phyloP scores from a whole-genome alignment of 2,113 vertebrate genomes.

The Plectropomus leopardus region DNA sequence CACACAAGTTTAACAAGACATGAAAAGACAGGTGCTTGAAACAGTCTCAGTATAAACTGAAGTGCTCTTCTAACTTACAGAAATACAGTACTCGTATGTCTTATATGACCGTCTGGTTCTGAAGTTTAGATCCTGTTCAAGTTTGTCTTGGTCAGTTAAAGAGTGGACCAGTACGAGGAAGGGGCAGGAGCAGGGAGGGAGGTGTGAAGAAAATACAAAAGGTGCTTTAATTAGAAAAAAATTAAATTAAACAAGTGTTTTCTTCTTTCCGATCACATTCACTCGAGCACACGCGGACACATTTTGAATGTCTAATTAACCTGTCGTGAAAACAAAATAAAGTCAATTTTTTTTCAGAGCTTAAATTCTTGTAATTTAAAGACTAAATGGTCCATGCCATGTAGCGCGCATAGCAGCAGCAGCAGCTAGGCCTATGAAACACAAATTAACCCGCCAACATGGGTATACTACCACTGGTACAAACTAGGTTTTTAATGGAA shows the following conservation, averaged over 20 bases:
- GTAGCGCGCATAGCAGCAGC: conserved; percentile 33
- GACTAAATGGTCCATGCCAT: conserved; percentile 37
- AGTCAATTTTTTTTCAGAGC: conserved; percentile 30
- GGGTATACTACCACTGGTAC: conserved; percentile 31
- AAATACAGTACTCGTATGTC: conserved; percentile 36
- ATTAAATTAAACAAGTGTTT: conserved; percentile 49
- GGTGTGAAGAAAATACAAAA: conserved; percentile 46
- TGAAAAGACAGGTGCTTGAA: conserved; percentile 44
- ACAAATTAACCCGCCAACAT: conserved; percentile 17
- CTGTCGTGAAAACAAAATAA: conserved; percentile 54
- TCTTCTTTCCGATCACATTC: conserved; percentile 56
- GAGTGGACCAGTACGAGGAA: conserved; percentile 5
- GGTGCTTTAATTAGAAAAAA: conserved; percentile 57
- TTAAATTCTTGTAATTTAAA: conserved; percentile 45
- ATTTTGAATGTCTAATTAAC: conserved; percentile 49
- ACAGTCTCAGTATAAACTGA: conserved; percentile 39
- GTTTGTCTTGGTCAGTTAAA: conserved; percentile 41
- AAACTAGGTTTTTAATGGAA: conserved; percentile 46
- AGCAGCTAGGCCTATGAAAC: conserved; percentile 41
- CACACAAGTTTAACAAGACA: conserved; percentile 16
- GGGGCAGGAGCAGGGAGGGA: background rate
- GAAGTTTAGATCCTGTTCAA: conserved; percentile 44
- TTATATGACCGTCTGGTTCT: conserved; percentile 25
- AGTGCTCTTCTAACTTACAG: conserved; percentile 41
- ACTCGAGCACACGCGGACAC: conserved; percentile 46